phyloP scores from a whole-genome alignment of 2,888 invertebrate species.

The Pocota personata region DNA sequence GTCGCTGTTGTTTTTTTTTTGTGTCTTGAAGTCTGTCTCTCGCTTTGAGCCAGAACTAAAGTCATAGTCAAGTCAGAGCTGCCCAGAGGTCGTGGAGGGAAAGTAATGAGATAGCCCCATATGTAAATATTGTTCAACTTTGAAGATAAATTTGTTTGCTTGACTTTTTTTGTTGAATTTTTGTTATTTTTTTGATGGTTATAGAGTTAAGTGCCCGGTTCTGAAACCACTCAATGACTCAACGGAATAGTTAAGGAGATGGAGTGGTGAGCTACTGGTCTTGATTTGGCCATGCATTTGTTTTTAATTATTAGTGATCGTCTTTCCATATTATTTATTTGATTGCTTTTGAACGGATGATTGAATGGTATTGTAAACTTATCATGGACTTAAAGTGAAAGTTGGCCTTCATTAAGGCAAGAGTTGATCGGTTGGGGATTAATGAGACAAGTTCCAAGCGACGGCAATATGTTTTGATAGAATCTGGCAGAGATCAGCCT shows the following conservation, averaged over 20 bases:
- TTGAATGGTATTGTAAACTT: constrained; percentile 14
- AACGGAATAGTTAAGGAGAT: constrained; percentile 14
- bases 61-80: neutral
- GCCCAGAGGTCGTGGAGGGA: constrained; percentile 17
- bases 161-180: neutral
- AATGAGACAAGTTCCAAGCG: constrained; percentile 12
- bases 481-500: no score
- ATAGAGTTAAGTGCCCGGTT: constrained; percentile 38
- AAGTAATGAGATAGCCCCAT: constrained; percentile 39
- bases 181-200: constrained; percentile 8
- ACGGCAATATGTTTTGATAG: neutral
- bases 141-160: constrained; percentile 43
- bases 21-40: neutral
- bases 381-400: constrained; percentile 42
- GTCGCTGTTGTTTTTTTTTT: constrained; percentile 1
- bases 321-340: constrained; percentile 30
- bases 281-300: constrained; percentile 36
- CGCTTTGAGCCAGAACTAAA: neutral
- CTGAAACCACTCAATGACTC: constrained; percentile 49
- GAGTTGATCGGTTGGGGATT: constrained; percentile 6
- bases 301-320: constrained; percentile 1
- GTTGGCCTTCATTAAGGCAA: constrained; percentile 17
- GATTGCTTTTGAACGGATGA: constrained; percentile 39
- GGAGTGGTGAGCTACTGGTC: constrained; percentile 58
- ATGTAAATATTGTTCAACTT: constrained; percentile 50